Conservation (phyloP, 1,140 invertebrate genomes). For the Oscheius sp. region DNA sequence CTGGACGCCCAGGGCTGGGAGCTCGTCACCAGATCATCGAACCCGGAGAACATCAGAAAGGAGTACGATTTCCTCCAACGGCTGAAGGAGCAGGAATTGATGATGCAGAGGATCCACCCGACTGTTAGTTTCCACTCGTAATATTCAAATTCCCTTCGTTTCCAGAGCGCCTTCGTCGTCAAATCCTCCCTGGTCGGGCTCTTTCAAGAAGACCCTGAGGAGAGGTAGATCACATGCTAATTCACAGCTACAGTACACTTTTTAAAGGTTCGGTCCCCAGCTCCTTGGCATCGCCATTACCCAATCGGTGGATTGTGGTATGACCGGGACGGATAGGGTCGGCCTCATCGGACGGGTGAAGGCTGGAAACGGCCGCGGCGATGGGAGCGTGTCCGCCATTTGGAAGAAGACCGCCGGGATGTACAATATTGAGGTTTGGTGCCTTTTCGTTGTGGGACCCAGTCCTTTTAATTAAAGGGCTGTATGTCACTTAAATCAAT, state of each 20-base stretch:
- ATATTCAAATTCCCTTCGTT: background rate
- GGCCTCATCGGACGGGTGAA: conserved; percentile 46
- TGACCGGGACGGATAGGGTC: conserved; percentile 49
- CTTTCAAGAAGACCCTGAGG: conserved; percentile 39
- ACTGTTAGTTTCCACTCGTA: conserved; percentile 36
- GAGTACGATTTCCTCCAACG: conserved; percentile 59
- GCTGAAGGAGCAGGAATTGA: conserved; percentile 53
- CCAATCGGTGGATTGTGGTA: conserved; percentile 50
- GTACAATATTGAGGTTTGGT: conserved; percentile 45
- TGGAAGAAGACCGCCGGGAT: conserved; percentile 44
- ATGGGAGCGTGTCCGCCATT: conserved; percentile 39
- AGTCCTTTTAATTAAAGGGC: no score
- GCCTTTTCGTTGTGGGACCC: background rate
- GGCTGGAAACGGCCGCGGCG: conserved; percentile 50
- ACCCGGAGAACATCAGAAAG: conserved; percentile 41
- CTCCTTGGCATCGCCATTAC: conserved; percentile 47
- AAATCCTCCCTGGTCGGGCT: conserved; percentile 47
- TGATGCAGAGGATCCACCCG: conserved; percentile 56
- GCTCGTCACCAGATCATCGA: conserved; percentile 45
- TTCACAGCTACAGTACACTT: conserved; percentile 3
- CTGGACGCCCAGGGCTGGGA: conserved; percentile 53
- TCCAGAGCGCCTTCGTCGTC: conserved; percentile 27
- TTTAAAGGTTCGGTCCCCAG: conserved; percentile 42
- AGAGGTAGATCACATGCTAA: conserved; percentile 7
- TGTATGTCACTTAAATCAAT: no score